Conservation (phyloP, 2,888 invertebrate species). For the Dicycla oo region DNA sequence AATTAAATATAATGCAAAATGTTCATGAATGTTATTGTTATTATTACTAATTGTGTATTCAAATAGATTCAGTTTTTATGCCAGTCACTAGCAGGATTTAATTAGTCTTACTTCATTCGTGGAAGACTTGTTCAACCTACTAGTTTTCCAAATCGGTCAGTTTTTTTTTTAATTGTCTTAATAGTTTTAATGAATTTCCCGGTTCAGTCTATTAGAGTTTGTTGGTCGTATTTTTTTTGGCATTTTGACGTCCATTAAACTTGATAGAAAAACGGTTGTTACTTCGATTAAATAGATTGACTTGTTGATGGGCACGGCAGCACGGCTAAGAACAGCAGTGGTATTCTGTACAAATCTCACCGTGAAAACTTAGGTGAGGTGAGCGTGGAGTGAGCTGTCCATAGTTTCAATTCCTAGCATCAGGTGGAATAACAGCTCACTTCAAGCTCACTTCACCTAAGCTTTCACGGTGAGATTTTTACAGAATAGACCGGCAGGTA, state of each 20-base stretch:
- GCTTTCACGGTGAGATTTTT: too few species aligned
- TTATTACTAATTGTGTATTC: slow-evolving; percentile 29
- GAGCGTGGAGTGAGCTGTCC: too few species aligned
- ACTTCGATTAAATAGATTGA: background rate
- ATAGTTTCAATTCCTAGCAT: too few species aligned
- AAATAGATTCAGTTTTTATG: slow-evolving; percentile 29
- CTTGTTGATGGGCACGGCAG: background rate
- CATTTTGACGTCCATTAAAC: background rate
- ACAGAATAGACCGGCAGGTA: too few species aligned
- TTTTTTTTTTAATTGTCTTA: background rate
- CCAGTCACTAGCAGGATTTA: slow-evolving; percentile 7
- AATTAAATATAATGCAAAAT: slow-evolving; percentile 28
- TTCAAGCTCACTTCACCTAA: too few species aligned
- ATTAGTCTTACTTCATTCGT: slow-evolving; percentile 16
- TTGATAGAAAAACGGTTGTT: slow-evolving; percentile 17
- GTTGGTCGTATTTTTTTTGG: background rate
- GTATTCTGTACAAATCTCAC: too few species aligned
- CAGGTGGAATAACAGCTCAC: too few species aligned
- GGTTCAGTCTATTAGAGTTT: slow-evolving; percentile 20
- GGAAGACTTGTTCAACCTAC: background rate
- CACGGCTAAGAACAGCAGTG: too few species aligned
- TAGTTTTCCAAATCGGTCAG: slow-evolving; percentile 1
- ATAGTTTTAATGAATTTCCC: slow-evolving; percentile 41
- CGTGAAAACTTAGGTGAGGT: too few species aligned
- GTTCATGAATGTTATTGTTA: slow-evolving; percentile 7